These are phyloP conservation scores for Drosophila jambulina DNA, from an alignment of 1,140 invertebrate genomes.

Conservation along the genomic window DNA sequence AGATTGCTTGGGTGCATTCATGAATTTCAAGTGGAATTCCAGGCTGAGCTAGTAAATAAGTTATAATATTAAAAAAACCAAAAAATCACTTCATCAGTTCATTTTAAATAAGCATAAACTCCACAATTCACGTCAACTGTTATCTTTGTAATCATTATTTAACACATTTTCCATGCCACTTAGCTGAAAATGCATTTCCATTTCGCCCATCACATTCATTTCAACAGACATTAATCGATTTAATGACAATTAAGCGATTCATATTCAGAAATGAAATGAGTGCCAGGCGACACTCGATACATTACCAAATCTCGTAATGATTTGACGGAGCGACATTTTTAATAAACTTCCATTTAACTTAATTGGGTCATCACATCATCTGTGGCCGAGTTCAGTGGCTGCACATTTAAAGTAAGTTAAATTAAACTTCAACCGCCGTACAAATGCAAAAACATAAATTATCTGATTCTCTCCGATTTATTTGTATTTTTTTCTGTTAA, in stretches of 20 bases:
- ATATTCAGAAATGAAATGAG: constrained; percentile 22
- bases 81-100: too few relatives aligned
- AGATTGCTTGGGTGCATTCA: constrained; percentile 4
- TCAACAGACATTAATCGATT: constrained; percentile 38
- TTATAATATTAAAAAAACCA: too few relatives aligned
- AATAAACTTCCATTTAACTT: constrained; percentile 43
- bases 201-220: constrained; percentile 16
- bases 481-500: constrained; percentile 35
- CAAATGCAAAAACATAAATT: constrained; percentile 62
- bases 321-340: constrained; percentile 34
- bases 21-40: background rate
- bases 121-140: background rate
- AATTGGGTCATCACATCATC: constrained; percentile 36
- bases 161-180: constrained; percentile 11
- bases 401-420: constrained; percentile 33
- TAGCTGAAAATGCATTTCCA: constrained; percentile 19
- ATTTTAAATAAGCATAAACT: background rate
- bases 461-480: constrained; percentile 8
- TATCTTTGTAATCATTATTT: constrained; percentile 6
- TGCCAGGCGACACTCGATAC: constrained; percentile 17
- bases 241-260: constrained; percentile 43
- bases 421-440: constrained; percentile 19
- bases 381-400: constrained; percentile 12
- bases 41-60: background rate
- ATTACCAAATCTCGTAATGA: constrained; percentile 32